Conservation (phyloP, 2,113 vertebrate species). For the Piprites chloris region DNA sequence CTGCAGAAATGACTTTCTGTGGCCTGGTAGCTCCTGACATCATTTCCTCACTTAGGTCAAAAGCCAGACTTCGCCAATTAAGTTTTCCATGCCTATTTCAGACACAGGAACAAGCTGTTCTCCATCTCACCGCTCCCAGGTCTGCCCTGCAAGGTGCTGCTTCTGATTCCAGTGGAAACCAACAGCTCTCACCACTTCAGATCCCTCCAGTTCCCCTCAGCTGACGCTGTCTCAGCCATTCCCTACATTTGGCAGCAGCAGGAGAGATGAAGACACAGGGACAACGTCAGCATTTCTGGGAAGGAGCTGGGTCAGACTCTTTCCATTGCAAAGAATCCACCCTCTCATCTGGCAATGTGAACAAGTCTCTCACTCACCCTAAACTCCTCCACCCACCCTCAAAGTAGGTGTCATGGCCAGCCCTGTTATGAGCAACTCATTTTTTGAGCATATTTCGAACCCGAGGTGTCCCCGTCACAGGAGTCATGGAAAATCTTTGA, state of each 20-base stretch:
- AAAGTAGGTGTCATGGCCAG: not conserved
- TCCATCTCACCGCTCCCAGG: slow-evolving; percentile 45
- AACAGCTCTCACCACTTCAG: not conserved
- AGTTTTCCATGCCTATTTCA: slow-evolving; percentile 31
- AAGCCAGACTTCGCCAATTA: slow-evolving; percentile 44
- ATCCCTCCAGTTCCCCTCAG: not conserved
- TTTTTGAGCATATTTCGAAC: not conserved
- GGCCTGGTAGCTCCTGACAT: slow-evolving; percentile 53
- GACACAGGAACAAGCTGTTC: slow-evolving; percentile 17
- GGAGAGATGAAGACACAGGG: not conserved
- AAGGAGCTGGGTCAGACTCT: not conserved
- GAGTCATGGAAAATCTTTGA: not conserved
- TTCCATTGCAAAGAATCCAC: not conserved
- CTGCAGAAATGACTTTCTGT: slow-evolving; percentile 51
- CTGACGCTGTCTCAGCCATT: not conserved
- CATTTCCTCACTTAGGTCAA: slow-evolving; percentile 62
- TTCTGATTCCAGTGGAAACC: not conserved
- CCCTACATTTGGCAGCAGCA: not conserved
- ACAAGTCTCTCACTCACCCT: not conserved
- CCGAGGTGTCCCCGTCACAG: not conserved
- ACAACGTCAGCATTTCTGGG: not conserved
- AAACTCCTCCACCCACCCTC: not conserved
- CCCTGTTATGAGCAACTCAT: not conserved
- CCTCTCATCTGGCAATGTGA: not conserved
- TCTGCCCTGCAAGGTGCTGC: slow-evolving; percentile 55